Conservation (phyloP, 2,888 invertebrate genomes). For the Pyrocoelia pectoralis region DNA sequence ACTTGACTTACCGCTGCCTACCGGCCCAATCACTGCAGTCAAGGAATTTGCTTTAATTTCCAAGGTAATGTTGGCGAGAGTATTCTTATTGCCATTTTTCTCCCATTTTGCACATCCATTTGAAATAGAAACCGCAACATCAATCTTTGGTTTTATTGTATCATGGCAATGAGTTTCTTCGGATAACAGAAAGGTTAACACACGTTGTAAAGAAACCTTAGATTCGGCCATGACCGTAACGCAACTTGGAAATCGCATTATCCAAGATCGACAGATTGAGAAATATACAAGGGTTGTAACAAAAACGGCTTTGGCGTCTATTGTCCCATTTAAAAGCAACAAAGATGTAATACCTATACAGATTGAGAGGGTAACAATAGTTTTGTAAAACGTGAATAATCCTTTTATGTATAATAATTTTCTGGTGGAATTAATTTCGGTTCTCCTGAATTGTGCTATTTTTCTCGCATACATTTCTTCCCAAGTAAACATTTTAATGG, state of each 20-base stretch:
- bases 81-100: slow-evolving; percentile 44
- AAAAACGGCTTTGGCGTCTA: neutral
- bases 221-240: slow-evolving; percentile 62
- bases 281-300: neutral
- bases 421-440: neutral
- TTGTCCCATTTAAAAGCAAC: neutral
- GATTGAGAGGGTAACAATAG: neutral
- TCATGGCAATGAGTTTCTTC: neutral
- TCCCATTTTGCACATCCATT: neutral
- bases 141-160: neutral
- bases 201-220: slow-evolving; percentile 72
- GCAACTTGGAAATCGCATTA: slow-evolving; percentile 85
- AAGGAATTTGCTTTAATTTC: slow-evolving; percentile 60
- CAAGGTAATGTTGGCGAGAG: slow-evolving; percentile 52
- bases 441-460: neutral
- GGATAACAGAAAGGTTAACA: slow-evolving; percentile 64
- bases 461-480: neutral
- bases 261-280: slow-evolving; percentile 67
- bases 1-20: slow-evolving; percentile 82
- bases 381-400: neutral
- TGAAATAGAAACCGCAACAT: neutral
- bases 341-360: neutral
- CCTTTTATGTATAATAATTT: neutral
- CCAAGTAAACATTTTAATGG: slow-evolving; percentile 4
- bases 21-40: slow-evolving; percentile 87